Conservation (phyloP, 1,140 invertebrate genomes). For the Metaphire vulgaris region DNA sequence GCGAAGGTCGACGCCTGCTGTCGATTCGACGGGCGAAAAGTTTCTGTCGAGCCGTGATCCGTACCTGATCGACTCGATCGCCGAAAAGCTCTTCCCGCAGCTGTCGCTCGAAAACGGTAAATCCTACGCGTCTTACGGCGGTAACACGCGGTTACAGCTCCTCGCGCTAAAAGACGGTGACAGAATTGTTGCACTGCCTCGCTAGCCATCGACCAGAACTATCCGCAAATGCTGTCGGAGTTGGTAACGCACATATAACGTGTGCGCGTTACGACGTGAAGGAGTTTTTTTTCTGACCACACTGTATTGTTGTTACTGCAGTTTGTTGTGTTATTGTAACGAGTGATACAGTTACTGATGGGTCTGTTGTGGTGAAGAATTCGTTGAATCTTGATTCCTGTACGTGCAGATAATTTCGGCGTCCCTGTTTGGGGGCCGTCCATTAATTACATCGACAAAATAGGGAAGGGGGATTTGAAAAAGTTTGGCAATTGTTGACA, state of each 20-base stretch:
- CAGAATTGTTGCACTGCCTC: slow-evolving; percentile 53
- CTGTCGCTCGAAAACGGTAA: slow-evolving; percentile 42
- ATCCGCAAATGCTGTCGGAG: slow-evolving; percentile 55
- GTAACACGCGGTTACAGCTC: slow-evolving; percentile 40
- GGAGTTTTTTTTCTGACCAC: neutral
- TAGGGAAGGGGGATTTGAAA: too few species aligned
- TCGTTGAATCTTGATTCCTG: too few species aligned
- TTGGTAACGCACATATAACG: slow-evolving; percentile 50
- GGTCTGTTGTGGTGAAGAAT: too few species aligned
- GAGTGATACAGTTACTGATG: too few species aligned
- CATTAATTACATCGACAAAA: too few species aligned
- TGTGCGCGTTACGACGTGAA: neutral
- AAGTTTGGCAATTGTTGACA: too few species aligned
- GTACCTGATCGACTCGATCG: slow-evolving; percentile 52
- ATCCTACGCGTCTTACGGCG: slow-evolving; percentile 27
- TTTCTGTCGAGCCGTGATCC: slow-evolving; percentile 54
- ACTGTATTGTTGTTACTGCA: neutral
- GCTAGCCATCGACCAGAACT: slow-evolving; percentile 54
- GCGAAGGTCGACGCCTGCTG: neutral
- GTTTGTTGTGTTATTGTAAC: neutral
- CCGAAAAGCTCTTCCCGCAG: slow-evolving; percentile 53
- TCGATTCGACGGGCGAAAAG: slow-evolving; percentile 13
- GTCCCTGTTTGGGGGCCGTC: too few species aligned
- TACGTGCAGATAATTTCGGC: too few species aligned
- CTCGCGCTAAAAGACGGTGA: slow-evolving; percentile 52